Evolutionary conservation across 2,888 invertebrate species (phyloP), one percentile per base, ranked within the genome.

Genomic region (Bellardia pandia): DNA sequence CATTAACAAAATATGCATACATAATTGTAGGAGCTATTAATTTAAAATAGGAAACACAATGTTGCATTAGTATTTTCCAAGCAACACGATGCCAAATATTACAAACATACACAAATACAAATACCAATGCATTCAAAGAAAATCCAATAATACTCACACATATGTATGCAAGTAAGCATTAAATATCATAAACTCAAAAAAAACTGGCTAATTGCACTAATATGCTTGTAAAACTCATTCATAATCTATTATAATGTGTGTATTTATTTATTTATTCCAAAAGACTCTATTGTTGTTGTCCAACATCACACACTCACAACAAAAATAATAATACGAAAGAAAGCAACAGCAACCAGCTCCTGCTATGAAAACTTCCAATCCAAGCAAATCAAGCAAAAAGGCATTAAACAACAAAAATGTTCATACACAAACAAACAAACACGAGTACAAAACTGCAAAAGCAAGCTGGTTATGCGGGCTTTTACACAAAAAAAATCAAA

Each of bases 391-490:
- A 72, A 72, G 45, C 48, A 45, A 80, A 45, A 71, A 71, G 62
- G 62, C 51, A 13, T 80, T 51, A 30, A 71, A 33, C 51, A 42
- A 9, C 45, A 9, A 56, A 51, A 72, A 79, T 62, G 23, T 48
- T 60, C 72, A 72, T 48, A 58, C 75, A 81, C 14, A 66, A 23
- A 23, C 58, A 48, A 13, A 9, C 16, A 71, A n/a, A 53, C n/a
- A 37, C 37, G 40, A 16, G 62, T 64, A 48, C 37, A 74, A 74
- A 72, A n/a, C n/a, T 56, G 48, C 45, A 23, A 42, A 42, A 66
- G 5, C 14, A 77, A 83, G 83, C 83, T 71, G 77, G 83, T 83
- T 83, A 83, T 64, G 64, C 77, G 62, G 77, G 77, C 83, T 83
- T 81, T 75, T 77, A 77, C 69, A 77, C 3, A 37, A 37, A 82